phyloP scores from a whole-genome alignment of 2,888 invertebrate genomes.

The Ichneumon xanthorius region DNA sequence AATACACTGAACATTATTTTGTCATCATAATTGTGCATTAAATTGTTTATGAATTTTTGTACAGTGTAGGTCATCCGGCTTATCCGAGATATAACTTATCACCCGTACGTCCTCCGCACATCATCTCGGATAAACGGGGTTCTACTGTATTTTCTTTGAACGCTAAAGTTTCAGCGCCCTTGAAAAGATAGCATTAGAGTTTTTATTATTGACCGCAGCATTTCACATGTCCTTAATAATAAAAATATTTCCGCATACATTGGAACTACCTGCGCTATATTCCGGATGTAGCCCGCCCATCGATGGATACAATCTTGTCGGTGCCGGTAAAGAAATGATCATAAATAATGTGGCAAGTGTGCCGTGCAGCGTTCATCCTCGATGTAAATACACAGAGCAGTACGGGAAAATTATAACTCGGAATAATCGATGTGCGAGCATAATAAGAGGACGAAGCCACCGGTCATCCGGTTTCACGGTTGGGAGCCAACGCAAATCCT shows the following conservation, averaged over 20 bases:
- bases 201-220: too few species aligned
- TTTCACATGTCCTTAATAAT: too few species aligned
- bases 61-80: too few species aligned
- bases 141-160: too few species aligned
- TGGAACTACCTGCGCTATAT: neutral
- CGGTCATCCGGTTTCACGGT: conserved; percentile 8
- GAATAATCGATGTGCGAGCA: neutral
- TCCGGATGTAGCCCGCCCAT: neutral
- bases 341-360: neutral
- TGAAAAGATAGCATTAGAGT: too few species aligned
- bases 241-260: neutral
- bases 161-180: too few species aligned
- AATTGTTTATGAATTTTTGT: too few species aligned
- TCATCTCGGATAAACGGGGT: too few species aligned
- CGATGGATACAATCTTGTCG: neutral
- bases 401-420: neutral
- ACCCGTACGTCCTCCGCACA: too few species aligned
- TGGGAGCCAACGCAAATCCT: neutral
- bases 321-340: neutral
- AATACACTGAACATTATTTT: too few species aligned
- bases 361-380: neutral
- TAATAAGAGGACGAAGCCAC: neutral
- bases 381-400: neutral
- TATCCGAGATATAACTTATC: too few species aligned
- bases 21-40: too few species aligned